A percentile compares a stretch with the other conserved stretches of the same genome.
Evolutionary conservation across 2,797 vertebrate species (phyloP).

Genomic region (Pelochelys cantorii): DNA sequence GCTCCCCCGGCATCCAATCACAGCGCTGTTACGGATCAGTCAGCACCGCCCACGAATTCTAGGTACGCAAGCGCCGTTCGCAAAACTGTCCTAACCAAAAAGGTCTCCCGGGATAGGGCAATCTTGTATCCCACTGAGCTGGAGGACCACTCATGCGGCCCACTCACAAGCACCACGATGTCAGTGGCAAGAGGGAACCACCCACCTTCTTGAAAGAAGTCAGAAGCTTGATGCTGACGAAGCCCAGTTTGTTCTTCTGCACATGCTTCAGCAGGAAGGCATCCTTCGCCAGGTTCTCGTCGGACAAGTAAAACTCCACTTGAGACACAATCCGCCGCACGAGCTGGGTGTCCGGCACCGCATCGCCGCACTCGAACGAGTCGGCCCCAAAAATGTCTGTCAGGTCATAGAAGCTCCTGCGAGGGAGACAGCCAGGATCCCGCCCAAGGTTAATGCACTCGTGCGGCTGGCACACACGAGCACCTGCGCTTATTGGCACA

Average conservation of each 20-base stretch:
- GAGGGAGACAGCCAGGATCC: neutral
- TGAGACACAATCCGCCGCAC: slow-evolving; percentile 77
- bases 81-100: too few relatives aligned
- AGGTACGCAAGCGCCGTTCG: too few relatives aligned
- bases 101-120: too few relatives aligned
- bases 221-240: slow-evolving; percentile 84
- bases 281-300: slow-evolving; percentile 82
- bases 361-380: slow-evolving; percentile 49
- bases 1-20: too few relatives aligned
- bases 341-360: slow-evolving; percentile 65
- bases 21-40: too few relatives aligned
- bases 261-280: slow-evolving; percentile 85
- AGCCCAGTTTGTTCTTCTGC: slow-evolving; percentile 85
- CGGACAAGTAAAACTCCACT: slow-evolving; percentile 82
- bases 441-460: neutral
- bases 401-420: slow-evolving; percentile 66
- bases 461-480: neutral
- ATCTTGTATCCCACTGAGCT: too few relatives aligned
- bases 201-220: slow-evolving; percentile 86
- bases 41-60: too few relatives aligned
- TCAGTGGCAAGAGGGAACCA: too few relatives aligned
- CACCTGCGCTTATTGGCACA: too few relatives aligned
- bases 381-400: slow-evolving; percentile 61
- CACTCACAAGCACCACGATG: neutral
- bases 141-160: too few relatives aligned